Percentiles rank a stretch among this genome's conserved stretches.
Conservation (phyloP, 2,888 invertebrate species). For the Tholera decimalis region DNA sequence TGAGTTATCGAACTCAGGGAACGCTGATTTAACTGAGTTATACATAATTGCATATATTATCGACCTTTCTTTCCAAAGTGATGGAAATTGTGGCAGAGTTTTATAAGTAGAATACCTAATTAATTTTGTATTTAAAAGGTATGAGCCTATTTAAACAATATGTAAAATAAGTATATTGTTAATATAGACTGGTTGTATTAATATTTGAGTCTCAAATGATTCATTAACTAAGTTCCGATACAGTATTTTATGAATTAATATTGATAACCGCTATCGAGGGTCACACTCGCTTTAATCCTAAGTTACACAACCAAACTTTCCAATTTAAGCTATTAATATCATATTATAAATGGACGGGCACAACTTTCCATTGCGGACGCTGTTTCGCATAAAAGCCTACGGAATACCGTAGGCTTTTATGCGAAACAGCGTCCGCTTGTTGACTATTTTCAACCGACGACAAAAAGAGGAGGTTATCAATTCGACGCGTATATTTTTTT, state of each 20-base stretch:
- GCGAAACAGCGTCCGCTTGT: slow-evolving; percentile 27
- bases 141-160: no score
- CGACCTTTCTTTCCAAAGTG: not conserved
- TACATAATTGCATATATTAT: slow-evolving; percentile 14
- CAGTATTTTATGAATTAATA: not conserved
- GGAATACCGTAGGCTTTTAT: slow-evolving; percentile 42
- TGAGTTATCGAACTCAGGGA: slow-evolving; percentile 20
- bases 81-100: not conserved
- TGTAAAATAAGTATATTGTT: no score
- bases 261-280: not conserved
- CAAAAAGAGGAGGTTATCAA: no score
- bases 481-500: no score
- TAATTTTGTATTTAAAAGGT: no score
- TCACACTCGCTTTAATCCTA: slow-evolving; percentile 18
- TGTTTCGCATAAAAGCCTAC: no score
- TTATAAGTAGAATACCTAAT: not conserved
- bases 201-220: not conserved
- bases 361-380: slow-evolving; percentile 17
- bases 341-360: slow-evolving; percentile 40
- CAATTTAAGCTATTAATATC: slow-evolving; percentile 16
- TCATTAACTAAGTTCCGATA: not conserved
- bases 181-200: not conserved
- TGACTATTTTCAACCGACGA: no score
- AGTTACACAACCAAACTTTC: slow-evolving; percentile 24
- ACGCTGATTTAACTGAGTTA: not conserved